phyloP scores from a whole-genome alignment of 1,140 invertebrate genomes.

The Drosophila saltans region DNA sequence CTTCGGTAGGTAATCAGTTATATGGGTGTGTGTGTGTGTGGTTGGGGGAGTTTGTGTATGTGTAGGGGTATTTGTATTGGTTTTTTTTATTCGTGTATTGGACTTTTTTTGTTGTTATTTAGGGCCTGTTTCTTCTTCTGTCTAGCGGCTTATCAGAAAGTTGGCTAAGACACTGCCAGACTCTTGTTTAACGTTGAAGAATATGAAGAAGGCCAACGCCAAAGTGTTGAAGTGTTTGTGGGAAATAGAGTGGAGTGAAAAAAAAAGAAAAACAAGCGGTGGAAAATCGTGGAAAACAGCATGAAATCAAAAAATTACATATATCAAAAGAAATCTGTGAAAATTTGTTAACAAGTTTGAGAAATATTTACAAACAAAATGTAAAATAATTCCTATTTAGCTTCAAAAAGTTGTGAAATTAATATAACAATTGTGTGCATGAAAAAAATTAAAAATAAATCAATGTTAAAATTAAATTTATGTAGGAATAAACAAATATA shows the following conservation, averaged over 20 bases:
- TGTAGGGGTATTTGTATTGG: slow-evolving; percentile 51
- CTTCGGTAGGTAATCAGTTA: slow-evolving; percentile 21
- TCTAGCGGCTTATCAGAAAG: slow-evolving; percentile 64
- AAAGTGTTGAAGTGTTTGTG: slow-evolving; percentile 2
- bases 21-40: slow-evolving; percentile 14
- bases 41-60: slow-evolving; percentile 22
- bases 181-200: slow-evolving; percentile 17
- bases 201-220: slow-evolving; percentile 9
- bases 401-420: background rate
- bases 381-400: background rate
- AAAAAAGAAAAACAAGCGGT: background rate
- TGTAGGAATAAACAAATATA: too few relatives aligned
- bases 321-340: background rate
- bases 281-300: slow-evolving; percentile 9
- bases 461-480: too few relatives aligned
- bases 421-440: too few relatives aligned
- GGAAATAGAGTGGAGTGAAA: too few relatives aligned
- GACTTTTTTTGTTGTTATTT: slow-evolving; percentile 45
- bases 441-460: too few relatives aligned
- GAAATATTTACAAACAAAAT: too few relatives aligned
- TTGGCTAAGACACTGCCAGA: slow-evolving; percentile 55
- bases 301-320: background rate
- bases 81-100: slow-evolving; percentile 21
- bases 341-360: background rate
- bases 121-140: slow-evolving; percentile 44